These are phyloP conservation scores for Furcifer pardalis DNA, from an alignment of 2,797 vertebrate genomes.

Conservation along the genomic window DNA sequence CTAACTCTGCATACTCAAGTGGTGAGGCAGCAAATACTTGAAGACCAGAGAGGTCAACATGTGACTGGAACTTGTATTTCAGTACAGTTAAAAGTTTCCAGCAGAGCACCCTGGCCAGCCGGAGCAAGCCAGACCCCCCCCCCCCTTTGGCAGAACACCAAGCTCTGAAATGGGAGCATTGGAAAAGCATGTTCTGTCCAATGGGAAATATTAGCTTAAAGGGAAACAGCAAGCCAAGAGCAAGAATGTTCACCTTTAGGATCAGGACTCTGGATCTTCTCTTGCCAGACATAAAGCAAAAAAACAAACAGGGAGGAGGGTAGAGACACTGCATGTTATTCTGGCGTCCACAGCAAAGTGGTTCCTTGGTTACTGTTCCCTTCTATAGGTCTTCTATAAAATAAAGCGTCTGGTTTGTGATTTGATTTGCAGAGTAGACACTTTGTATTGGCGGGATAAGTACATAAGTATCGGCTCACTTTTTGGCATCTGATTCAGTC, in stretches of 20 bases:
- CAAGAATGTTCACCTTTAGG: slow-evolving; percentile 12
- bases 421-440: too few species aligned
- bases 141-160: slow-evolving; percentile 75
- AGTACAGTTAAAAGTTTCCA: slow-evolving; percentile 70
- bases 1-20: slow-evolving; percentile 52
- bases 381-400: neutral
- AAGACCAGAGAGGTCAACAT: slow-evolving; percentile 69
- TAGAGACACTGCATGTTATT: neutral
- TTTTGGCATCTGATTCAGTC: too few species aligned
- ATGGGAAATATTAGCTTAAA: slow-evolving; percentile 52
- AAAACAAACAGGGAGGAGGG: neutral
- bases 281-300: slow-evolving; percentile 20
- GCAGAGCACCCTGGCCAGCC: slow-evolving; percentile 74
- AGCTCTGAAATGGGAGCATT: slow-evolving; percentile 71
- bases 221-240: slow-evolving; percentile 46
- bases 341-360: too few species aligned
- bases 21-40: slow-evolving; percentile 53
- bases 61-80: slow-evolving; percentile 77
- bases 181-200: slow-evolving; percentile 68
- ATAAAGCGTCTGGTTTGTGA: neutral
- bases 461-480: too few species aligned
- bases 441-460: too few species aligned
- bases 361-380: neutral
- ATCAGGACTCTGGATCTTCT: slow-evolving; percentile 28
- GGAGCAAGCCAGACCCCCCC: slow-evolving; percentile 66